Conservation (phyloP, 2,113 vertebrate species). For the Syngnathus floridae region DNA sequence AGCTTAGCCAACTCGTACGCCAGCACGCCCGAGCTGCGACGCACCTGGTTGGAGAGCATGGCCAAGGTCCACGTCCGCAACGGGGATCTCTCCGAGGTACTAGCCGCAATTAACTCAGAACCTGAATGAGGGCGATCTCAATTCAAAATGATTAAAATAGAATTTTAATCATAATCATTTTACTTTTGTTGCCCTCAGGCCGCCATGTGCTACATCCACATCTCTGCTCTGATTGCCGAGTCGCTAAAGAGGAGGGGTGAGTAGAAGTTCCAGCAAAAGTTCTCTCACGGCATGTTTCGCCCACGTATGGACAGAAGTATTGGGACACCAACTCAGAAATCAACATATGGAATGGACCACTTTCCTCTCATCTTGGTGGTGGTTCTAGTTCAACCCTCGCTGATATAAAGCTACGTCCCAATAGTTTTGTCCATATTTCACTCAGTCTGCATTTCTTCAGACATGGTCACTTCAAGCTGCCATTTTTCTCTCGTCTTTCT, state of each 20-base stretch:
- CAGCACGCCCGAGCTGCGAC: constrained; percentile 90
- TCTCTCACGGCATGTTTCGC: not conserved
- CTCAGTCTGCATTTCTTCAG: constrained; percentile 16
- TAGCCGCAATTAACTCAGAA: too few species aligned
- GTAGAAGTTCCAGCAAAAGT: constrained; percentile 22
- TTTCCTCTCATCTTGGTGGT: not conserved
- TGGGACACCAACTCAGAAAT: not conserved
- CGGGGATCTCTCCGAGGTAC: constrained; percentile 94
- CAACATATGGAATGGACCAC: not conserved
- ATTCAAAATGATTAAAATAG: not conserved
- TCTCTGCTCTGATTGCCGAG: constrained; percentile 93
- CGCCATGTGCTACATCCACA: constrained; percentile 98
- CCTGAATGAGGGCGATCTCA: too few species aligned
- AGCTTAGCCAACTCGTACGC: constrained; percentile 97
- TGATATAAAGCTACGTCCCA: not conserved
- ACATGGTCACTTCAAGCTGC: constrained; percentile 4
- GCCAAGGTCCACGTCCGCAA: constrained; percentile 94
- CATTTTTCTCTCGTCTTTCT: constrained; percentile 17
- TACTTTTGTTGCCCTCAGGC: constrained; percentile 68
- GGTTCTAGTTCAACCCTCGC: not conserved
- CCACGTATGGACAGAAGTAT: constrained; percentile 2
- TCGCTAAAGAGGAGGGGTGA: constrained; percentile 96
- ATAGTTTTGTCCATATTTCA: constrained; percentile 11
- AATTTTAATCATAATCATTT: not conserved
- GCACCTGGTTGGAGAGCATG: constrained; percentile 98